Percentiles rank a stretch among this genome's conserved stretches.
These are phyloP conservation scores for Hermodice carunculata DNA, from an alignment of 2,888 invertebrate species.

Conservation along the genomic window DNA sequence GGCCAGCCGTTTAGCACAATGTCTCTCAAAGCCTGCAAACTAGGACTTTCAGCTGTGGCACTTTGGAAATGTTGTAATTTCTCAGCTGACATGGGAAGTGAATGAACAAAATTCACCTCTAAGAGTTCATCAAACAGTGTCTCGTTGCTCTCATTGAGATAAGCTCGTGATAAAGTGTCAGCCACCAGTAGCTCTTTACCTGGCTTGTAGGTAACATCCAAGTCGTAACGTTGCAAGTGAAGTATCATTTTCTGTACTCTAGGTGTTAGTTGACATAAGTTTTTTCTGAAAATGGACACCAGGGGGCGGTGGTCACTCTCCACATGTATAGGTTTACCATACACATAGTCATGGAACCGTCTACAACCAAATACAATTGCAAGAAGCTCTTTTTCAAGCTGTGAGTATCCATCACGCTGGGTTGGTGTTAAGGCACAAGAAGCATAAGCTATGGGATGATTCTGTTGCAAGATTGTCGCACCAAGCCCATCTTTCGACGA, in stretches of 20 bases:
- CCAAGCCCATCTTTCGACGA: conserved; percentile 47
- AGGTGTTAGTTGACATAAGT: background rate
- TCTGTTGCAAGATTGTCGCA: conserved; percentile 45
- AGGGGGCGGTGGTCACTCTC: conserved; percentile 48
- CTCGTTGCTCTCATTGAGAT: conserved; percentile 11
- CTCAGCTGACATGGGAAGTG: too few species aligned
- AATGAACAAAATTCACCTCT: too few species aligned
- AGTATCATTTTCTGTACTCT: conserved; percentile 34
- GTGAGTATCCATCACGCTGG: conserved; percentile 40
- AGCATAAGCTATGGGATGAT: conserved; percentile 42
- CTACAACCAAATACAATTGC: conserved; percentile 41
- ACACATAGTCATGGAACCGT: conserved; percentile 43
- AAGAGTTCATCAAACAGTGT: too few species aligned
- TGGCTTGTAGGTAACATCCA: conserved; percentile 20
- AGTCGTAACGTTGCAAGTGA: conserved; percentile 29
- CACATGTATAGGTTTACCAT: conserved; percentile 36
- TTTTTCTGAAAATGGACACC: conserved; percentile 1
- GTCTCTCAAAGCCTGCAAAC: too few species aligned
- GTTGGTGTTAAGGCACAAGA: conserved; percentile 43
- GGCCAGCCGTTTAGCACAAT: conserved; percentile 21
- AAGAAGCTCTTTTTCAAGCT: conserved; percentile 43
- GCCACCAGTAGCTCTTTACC: conserved; percentile 24
- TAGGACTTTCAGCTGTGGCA: too few species aligned
- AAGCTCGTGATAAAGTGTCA: conserved; percentile 20
- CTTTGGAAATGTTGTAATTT: too few species aligned